phyloP scores from a whole-genome alignment of 2,113 vertebrate genomes.

The Forbesichthys agassizii region DNA sequence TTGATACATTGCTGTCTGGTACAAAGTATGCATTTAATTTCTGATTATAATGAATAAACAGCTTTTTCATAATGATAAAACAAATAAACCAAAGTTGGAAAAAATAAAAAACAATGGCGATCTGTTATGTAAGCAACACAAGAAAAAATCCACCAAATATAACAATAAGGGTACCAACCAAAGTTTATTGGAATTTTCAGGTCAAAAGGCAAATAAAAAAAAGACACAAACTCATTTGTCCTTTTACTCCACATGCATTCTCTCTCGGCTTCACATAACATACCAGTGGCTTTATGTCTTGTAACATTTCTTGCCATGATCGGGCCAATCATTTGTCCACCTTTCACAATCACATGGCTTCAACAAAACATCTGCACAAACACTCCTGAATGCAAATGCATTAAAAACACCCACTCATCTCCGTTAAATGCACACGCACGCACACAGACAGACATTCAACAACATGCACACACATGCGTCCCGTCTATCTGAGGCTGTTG shows the following conservation, averaged over 20 bases:
- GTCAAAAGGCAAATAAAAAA: conserved; percentile 61
- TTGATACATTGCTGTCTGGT: conserved; percentile 2
- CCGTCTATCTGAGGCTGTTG: conserved; percentile 89
- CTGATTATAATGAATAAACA: too few species aligned
- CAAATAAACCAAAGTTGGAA: too few species aligned
- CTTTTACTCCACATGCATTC: conserved; percentile 26
- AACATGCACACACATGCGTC: conserved; percentile 42
- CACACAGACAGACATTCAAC: conserved; percentile 42
- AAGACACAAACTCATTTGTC: conserved; percentile 36
- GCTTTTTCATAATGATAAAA: too few species aligned
- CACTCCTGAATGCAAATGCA: not conserved
- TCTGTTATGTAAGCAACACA: not conserved
- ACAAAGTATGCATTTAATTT: too few species aligned
- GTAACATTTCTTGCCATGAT: conserved; percentile 20
- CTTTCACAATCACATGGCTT: conserved; percentile 13
- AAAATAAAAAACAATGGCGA: conserved; percentile 43
- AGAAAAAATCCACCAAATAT: not conserved
- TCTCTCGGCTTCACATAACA: conserved; percentile 27
- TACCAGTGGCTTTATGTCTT: conserved; percentile 23
- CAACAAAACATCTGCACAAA: conserved; percentile 11
- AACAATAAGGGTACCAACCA: conserved; percentile 51
- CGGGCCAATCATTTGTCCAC: conserved; percentile 13
- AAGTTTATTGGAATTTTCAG: conserved; percentile 67
- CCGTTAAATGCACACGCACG: conserved; percentile 51
- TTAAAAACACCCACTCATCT: conserved; percentile 52